Percentiles rank a stretch among this genome's conserved stretches.
Conservation (phyloP, 2,888 invertebrate genomes). For the Geophilus truncorum region DNA sequence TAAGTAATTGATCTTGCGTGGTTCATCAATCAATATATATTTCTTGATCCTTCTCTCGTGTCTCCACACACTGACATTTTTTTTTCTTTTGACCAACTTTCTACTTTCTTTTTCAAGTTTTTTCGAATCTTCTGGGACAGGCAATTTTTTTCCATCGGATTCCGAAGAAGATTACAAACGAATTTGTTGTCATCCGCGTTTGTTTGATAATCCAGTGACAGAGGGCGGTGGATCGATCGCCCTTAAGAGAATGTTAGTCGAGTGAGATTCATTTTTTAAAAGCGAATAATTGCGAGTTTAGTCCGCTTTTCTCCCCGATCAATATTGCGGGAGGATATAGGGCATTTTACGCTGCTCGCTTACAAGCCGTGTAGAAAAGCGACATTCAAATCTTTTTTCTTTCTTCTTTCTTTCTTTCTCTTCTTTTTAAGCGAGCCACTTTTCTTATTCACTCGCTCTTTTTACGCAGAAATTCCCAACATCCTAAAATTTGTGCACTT, state of each 20-base stretch:
- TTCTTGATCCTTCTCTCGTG: neutral
- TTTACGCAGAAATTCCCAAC: neutral
- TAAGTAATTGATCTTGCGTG: conserved; percentile 15
- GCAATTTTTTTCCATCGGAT: neutral
- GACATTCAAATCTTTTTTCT: neutral
- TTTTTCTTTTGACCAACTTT: neutral
- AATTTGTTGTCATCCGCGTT: conserved; percentile 27
- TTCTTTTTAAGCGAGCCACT: neutral
- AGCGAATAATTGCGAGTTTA: conserved; percentile 12
- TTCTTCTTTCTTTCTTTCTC: neutral
- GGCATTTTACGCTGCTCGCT: conserved; percentile 18
- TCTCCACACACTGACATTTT: neutral
- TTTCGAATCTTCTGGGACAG: conserved; percentile 4
- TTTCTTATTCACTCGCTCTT: neutral
- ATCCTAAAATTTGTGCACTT: neutral
- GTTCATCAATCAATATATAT: conserved; percentile 17
- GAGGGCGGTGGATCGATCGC: neutral
- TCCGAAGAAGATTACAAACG: neutral
- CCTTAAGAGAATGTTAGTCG: conserved; percentile 11
- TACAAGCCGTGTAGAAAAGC: neutral
- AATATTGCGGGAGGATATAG: neutral
- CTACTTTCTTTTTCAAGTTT: neutral
- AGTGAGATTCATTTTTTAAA: conserved; percentile 15
- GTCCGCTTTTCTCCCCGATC: neutral
- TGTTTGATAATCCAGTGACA: conserved; percentile 2